Percentiles rank a stretch among this genome's conserved stretches.
Evolutionary conservation across 1,140 invertebrate species (phyloP).

Genomic region (Drosophila quadrilineata): DNA sequence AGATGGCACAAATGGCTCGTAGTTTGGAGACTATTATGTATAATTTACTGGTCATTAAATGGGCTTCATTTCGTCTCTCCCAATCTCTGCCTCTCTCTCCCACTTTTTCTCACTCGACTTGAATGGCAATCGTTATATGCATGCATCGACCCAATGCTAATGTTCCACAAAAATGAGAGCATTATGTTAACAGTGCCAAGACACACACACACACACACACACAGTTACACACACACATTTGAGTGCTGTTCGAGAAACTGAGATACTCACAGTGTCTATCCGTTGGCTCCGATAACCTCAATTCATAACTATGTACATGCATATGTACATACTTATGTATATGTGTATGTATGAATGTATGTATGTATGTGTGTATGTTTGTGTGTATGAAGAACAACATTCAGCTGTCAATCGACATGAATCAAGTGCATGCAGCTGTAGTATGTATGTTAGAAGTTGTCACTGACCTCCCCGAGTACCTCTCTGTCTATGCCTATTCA

Average conservation of each 20-base stretch:
- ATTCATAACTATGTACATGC: slow-evolving; percentile 1
- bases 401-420: slow-evolving; percentile 21
- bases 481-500: too few species aligned
- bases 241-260: too few species aligned
- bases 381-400: slow-evolving; percentile 8
- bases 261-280: slow-evolving; percentile 19
- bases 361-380: too few species aligned
- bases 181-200: slow-evolving; percentile 1
- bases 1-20: slow-evolving; percentile 26
- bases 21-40: slow-evolving; percentile 43
- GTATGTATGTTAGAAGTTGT: too few species aligned
- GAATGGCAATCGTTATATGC: slow-evolving; percentile 12
- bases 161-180: slow-evolving; percentile 23
- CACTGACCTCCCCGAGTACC: too few species aligned
- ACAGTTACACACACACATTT: not conserved
- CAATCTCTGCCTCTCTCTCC: too few species aligned
- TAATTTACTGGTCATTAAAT: slow-evolving; percentile 49
- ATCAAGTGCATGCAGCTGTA: slow-evolving; percentile 65
- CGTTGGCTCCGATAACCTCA: slow-evolving; percentile 31
- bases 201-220: not conserved
- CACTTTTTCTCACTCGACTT: too few species aligned
- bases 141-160: slow-evolving; percentile 20
- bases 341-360: too few species aligned
- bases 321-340: not conserved
- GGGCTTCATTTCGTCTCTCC: too few species aligned